Percentiles rank a stretch among this genome's conserved stretches.
phyloP scores from a whole-genome alignment of 2,797 vertebrate species.

The Coilia nasus region DNA sequence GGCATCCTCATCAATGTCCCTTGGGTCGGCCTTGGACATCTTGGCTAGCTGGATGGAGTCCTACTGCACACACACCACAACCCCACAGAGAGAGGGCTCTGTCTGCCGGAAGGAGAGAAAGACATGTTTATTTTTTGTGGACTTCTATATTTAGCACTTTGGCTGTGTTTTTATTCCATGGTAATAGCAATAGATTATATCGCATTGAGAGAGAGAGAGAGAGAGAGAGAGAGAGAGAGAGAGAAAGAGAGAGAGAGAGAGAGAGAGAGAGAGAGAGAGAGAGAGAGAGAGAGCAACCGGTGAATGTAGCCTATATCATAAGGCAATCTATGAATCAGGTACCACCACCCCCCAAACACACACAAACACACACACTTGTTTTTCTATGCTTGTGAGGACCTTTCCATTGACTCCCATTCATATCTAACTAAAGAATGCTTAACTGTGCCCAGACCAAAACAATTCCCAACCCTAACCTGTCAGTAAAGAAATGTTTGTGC shows the following conservation, averaged over 20 bases:
- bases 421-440: too few species aligned
- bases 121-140: not conserved
- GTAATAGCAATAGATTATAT: not conserved
- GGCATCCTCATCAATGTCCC: constrained; percentile 95
- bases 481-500: too few species aligned
- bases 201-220: not conserved
- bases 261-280: not conserved
- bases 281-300: not conserved
- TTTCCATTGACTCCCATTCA: too few species aligned
- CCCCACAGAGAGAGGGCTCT: constrained; percentile 58
- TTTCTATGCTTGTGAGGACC: too few species aligned
- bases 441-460: too few species aligned
- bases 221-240: not conserved
- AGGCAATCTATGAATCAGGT: not conserved
- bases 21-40: constrained; percentile 85
- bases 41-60: constrained; percentile 56
- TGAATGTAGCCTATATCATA: not conserved
- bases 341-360: not conserved
- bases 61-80: constrained; percentile 52
- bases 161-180: not conserved
- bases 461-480: too few species aligned
- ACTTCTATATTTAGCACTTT: not conserved
- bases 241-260: not conserved
- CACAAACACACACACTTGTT: too few species aligned
- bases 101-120: constrained; percentile 23